Evolutionary conservation across 2,113 vertebrate genomes (phyloP), one percentile per base, ranked within the genome.

Genomic region (Campylomormyrus tamandua): DNA sequence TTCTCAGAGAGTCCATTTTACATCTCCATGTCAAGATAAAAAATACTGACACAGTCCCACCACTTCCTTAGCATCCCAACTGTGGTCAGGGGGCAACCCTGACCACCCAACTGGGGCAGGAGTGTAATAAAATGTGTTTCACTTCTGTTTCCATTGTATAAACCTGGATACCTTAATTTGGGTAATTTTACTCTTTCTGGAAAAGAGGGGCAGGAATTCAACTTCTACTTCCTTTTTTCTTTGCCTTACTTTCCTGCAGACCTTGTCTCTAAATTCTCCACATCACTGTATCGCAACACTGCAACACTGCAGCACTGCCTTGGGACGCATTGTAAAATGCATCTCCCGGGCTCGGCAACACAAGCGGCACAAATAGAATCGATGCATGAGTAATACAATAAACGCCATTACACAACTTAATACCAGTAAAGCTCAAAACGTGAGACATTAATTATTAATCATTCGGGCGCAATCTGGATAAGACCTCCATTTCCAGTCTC

Each of bases 101-200:
- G 74, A 80, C 39, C 74, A 42, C 74, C 31, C 35, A 39, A 39
- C 5, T 17, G 70, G 31, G 35, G 70, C 74, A 42, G 35, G n/a
- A 19, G 7, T 42, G 35, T n/a, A 45, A n/a, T 46, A 85, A 49
- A 62, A 42, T 42, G 8, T 35, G 19, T 39, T 46, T 53, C 49
- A 42, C 21, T 50, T 11, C 21, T 49, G 27, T 52, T 89, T 48
- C 31, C 45, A 70, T 39, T 49, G n/a, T 35, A 9, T 5, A 66
- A 62, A 85, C 62, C 89, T 52, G 5, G 58, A 83, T 11, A 88
- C 27, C 45, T 86, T 87, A 90, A 87, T 87, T 90, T 46, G 85
- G 89, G 62, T 80, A 77, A 80, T 90, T 90, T 90, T 87, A 62
- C 9, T 31, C 62, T 27, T 80, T 19, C 35, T 45, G 85, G 50